Base-by-base conservation (phyloP, 92 coral and sea anemone species). In the Epizoanthus stellaris region DNA sequence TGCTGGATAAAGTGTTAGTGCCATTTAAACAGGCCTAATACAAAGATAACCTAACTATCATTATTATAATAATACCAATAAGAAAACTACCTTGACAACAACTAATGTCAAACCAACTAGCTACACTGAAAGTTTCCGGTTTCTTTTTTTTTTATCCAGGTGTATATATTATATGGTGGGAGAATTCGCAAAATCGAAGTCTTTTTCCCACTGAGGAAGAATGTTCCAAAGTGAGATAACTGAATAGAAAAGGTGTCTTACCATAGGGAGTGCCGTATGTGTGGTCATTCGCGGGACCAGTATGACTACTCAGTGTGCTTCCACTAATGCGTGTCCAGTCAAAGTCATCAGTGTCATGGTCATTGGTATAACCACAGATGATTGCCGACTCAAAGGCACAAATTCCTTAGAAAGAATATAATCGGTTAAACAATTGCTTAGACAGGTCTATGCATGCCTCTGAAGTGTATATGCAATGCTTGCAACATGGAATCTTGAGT, bases 211-310 rank as follows among this genome's bases (percentile, higher is more conserved):
- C 14, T 52, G 56, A 52, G 56, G 14, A 30, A 52, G 14, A 52
- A 9, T 2, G 14, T 52, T 52, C 56, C 56, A 52, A 7, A 12
- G 56, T 13, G 14, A 52, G 56, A 52, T 11, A 52, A 52, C 14
- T 52, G 56, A 10, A 52, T 52, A 52, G 14, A 52, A 52, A 3
- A 43, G 4, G 21, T 19, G 5, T 62, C 90, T 92, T 43, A 95
- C 98, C 98, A 73, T 85, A 90, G 15, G 87, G 60, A 9, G 98
- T 95, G 56, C 90, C 92, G 85, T 95, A 95, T 0, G 98, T 95
- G 89, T 95, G 98, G 73, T 95, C 98, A 67, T 70, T 88, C 10
- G 77, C 70, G 21, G 98, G 98, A 25, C 98, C 98, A 39, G 98
- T 95, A 36, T 77, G 64, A 66, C 86, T 39, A 65, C 98, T 95